Evolutionary conservation across 23 tunicate species (phyloP), one percentile per base, ranked within the genome.

Genomic region (Botrylloides violaceus): DNA sequence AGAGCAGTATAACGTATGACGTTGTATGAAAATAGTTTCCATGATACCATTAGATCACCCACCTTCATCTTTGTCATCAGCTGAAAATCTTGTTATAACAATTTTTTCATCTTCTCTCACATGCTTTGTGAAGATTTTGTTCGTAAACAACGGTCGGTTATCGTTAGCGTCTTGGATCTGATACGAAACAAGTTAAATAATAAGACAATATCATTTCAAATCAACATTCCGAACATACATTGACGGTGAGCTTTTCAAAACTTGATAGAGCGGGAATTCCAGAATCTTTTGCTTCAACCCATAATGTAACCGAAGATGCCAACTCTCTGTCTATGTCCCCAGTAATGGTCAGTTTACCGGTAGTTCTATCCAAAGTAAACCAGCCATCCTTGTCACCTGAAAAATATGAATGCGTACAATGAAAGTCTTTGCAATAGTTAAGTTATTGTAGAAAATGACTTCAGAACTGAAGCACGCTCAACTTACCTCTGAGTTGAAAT

Each of bases 111-210:
- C 77, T 38, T 88, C 96, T 39, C 36, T 56, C 18, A 88, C 88
- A 32, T 72, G 80, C 3, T 58, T 87, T 26, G 49, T 0, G 66
- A 77, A 88, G 6, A 72, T 21, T 27, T 26, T 33, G 3, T 77
- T 20, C 15, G 80, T 55, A 23, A 81, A 81, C 18, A 22, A 30
- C 7, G 96, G 96, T 12, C 83, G 32, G 38, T 81, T 81, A 65
- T 87, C 86, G 43, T 87, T 87, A 34, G 32, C 59, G 43, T 87
- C 95, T 1, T 15, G 53, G 15, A 87, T 75, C 86, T 87, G 57
- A 18, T 36, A 1, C 37, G 24, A 18, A 2, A 1, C 7, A 64
- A 25, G 21, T 18, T 60, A 1, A 26, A 60, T 60, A 31, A 15
- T 29, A 7, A 20, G 37, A 65, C n/a, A 47, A 65, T 7, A 32